These are phyloP conservation scores for Eucera pruinosa DNA, from an alignment of 2,888 invertebrate genomes.

Conservation along the genomic window DNA sequence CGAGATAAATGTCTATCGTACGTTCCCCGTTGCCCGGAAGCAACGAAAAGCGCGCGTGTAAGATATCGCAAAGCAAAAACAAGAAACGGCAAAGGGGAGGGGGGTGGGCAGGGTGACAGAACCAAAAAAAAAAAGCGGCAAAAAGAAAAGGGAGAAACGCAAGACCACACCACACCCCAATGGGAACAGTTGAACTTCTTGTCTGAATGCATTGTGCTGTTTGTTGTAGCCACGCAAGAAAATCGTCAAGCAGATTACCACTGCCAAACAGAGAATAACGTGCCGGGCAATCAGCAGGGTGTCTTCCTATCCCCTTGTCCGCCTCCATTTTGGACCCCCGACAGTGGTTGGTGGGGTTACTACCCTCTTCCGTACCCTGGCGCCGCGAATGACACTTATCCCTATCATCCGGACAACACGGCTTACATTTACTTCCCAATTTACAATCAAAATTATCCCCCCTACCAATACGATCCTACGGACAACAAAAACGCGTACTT, in stretches of 20 bases:
- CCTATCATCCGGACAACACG: slow-evolving; percentile 63
- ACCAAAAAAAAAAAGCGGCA: neutral
- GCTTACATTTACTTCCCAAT: slow-evolving; percentile 69
- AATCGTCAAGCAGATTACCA: slow-evolving; percentile 80
- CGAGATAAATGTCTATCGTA: slow-evolving; percentile 41
- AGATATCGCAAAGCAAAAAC: no score
- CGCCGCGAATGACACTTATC: slow-evolving; percentile 49
- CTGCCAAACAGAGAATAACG: slow-evolving; percentile 79
- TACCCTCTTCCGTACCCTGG: slow-evolving; percentile 67
- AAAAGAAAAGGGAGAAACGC: slow-evolving; percentile 27
- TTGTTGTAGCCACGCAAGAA: slow-evolving; percentile 83
- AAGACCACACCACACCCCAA: slow-evolving; percentile 47
- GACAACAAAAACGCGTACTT: slow-evolving; percentile 18
- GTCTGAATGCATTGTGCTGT: slow-evolving; percentile 82
- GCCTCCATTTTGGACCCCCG: slow-evolving; percentile 73
- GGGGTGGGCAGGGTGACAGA: neutral
- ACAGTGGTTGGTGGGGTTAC: slow-evolving; percentile 75
- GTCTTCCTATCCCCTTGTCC: slow-evolving; percentile 75
- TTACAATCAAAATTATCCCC: slow-evolving; percentile 58
- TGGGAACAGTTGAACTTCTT: slow-evolving; percentile 65
- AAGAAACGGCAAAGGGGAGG: neutral
- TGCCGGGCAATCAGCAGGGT: slow-evolving; percentile 80
- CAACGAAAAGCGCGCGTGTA: neutral
- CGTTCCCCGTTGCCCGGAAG: neutral
- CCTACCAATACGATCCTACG: slow-evolving; percentile 11